A percentile compares a stretch with the other conserved stretches of the same genome.
phyloP scores from a whole-genome alignment of 2,797 vertebrate genomes.

The Onychomys arenicola region DNA sequence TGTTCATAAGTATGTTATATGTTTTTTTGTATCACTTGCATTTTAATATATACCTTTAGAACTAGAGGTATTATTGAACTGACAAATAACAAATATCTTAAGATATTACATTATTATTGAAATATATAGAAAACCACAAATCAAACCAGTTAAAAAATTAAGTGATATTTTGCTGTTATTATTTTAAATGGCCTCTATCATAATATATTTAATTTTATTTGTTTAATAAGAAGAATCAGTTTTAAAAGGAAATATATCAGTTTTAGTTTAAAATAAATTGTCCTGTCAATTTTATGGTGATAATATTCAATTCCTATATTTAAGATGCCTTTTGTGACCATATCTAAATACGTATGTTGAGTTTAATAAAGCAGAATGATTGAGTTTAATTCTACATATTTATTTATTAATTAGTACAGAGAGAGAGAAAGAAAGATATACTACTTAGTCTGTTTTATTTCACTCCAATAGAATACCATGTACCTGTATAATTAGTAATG shows the following conservation, averaged over 20 bases:
- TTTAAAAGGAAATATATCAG: background rate
- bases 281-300: background rate
- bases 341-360: background rate
- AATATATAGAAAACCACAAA: background rate
- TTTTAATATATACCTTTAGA: constrained; percentile 18
- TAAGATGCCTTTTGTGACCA: background rate
- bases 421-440: background rate
- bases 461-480: background rate
- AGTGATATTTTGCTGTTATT: background rate
- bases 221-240: background rate
- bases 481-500: background rate
- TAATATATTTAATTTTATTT: background rate
- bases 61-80: background rate
- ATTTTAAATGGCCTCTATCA: background rate
- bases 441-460: background rate
- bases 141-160: background rate
- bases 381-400: background rate
- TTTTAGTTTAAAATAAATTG: background rate
- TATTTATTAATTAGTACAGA: background rate
- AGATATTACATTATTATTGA: background rate
- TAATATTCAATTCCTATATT: background rate
- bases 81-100: background rate
- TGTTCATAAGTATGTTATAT: background rate
- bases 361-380: background rate
- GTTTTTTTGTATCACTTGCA: background rate